Percentiles rank a stretch among this genome's conserved stretches.
Conservation (phyloP, 2,888 invertebrate genomes). For the Sicus ferrugineus region DNA sequence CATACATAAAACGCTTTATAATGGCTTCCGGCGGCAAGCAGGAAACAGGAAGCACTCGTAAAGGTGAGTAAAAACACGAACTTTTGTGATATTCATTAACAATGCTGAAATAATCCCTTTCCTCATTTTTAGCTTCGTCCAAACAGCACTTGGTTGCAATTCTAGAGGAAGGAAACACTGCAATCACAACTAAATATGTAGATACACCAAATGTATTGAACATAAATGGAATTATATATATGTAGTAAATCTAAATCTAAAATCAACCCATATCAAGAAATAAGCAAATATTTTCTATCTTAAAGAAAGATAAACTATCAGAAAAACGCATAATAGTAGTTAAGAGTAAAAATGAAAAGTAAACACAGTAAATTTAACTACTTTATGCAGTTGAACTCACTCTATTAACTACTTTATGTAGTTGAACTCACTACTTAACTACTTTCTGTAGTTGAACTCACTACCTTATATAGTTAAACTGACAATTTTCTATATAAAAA, state of each 20-base stretch:
- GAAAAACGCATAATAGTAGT: too few relatives aligned
- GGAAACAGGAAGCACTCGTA: neutral
- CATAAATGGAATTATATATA: too few relatives aligned
- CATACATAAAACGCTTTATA: neutral
- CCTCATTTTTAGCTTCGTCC: neutral
- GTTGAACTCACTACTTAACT: too few relatives aligned
- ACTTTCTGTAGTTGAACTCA: too few relatives aligned
- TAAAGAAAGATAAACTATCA: neutral
- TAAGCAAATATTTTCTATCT: slow-evolving; percentile 13
- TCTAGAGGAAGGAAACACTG: neutral
- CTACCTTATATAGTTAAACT: neutral
- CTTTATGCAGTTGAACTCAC: too few relatives aligned
- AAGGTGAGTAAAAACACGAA: too few relatives aligned
- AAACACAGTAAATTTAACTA: too few relatives aligned
- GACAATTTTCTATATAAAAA: neutral
- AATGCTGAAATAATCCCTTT: neutral
- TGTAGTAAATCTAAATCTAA: neutral
- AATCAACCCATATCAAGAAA: slow-evolving; percentile 24
- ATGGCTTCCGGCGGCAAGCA: neutral
- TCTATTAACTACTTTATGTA: too few relatives aligned
- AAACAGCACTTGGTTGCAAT: neutral
- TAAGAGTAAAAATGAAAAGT: too few relatives aligned
- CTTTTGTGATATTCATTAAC: too few relatives aligned
- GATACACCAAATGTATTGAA: neutral
- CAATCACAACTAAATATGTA: neutral